Base-by-base conservation (phyloP, 2,888 invertebrate species). In the Ecliptopera silaceata region DNA sequence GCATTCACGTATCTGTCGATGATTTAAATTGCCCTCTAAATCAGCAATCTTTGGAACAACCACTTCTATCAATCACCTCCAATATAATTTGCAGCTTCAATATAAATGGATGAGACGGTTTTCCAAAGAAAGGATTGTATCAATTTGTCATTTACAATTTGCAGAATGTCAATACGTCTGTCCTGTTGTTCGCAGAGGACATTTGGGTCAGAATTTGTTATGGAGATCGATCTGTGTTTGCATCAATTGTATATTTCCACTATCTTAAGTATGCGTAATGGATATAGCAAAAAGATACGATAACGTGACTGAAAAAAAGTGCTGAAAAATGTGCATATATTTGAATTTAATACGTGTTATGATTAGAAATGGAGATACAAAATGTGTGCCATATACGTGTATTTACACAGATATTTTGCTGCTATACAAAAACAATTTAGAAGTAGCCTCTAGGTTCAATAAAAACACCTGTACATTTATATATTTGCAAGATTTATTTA, bases 131-230 rank as follows among this genome's bases (percentile, higher is more conserved):
- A 85, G 80, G 74, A 74, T 69, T 74, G 82, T 47, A 89, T 90
- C 84, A 84, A 84, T 89, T 90, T 80, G 90, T 89, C 90, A 88
- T 91, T 89, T 84, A 74, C 85, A 87, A 86, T 88, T 83, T 82
- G 78, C 84, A 73, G 84, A 89, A 90, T 86, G 88, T 89, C 90
- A 89, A 84, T 88, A 76, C 83, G 76, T 86, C 75, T 83, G 61
- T 51, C 57, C 59, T 59, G 57, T 12, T 32, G 20, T 43, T 5
- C 31, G 32, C 49, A 49, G 59, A 63, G 64, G 61, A 48, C 66
- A 43, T 42, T 15, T 50, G 42, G 50, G 42, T 12, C 46, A 32
- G 13, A 53, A 53, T 54, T 45, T 38, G 54, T 31, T 42, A 42
- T 46, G 31, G 46, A 47, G 46, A 59, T 59, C 36, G 32, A 2